These are phyloP conservation scores for Actinia equina DNA, from an alignment of 64 coral and sea anemone species.

Conservation along the genomic window DNA sequence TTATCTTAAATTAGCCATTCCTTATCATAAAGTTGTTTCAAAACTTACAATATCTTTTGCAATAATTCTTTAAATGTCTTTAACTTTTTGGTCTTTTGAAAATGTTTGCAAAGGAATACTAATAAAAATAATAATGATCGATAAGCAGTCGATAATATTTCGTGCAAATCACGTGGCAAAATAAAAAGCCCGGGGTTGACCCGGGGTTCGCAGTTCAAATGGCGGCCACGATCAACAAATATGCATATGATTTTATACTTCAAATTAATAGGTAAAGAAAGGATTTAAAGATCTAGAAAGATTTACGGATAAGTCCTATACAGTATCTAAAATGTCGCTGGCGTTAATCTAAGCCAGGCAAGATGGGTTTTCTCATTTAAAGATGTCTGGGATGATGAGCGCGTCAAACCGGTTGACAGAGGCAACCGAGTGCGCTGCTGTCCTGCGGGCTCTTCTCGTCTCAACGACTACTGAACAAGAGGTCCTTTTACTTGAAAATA, in stretches of 20 bases:
- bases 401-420: constrained; percentile 7
- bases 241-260: constrained; percentile 2
- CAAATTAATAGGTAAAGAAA: constrained; percentile 16
- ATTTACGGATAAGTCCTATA: constrained; percentile 1
- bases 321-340: neutral
- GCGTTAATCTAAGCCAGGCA: neutral
- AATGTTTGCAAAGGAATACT: neutral
- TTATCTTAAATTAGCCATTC: neutral
- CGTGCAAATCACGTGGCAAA: constrained; percentile 59
- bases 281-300: constrained; percentile 23
- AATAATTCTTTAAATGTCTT: neutral
- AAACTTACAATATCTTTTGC: neutral
- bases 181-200: constrained; percentile 47
- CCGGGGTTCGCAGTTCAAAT: constrained; percentile 27
- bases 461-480: constrained; percentile 73
- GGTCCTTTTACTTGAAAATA: constrained; percentile 60
- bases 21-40: neutral
- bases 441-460: constrained; percentile 35
- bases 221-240: neutral
- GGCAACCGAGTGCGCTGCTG: neutral
- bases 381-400: neutral
- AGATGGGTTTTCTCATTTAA: neutral
- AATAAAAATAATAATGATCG: neutral
- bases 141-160: neutral
- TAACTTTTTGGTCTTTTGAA: neutral